Percentiles rank a stretch among this genome's conserved stretches.
Conservation (phyloP, 2,113 vertebrate species). For the Dendrocopos noguchii region DNA sequence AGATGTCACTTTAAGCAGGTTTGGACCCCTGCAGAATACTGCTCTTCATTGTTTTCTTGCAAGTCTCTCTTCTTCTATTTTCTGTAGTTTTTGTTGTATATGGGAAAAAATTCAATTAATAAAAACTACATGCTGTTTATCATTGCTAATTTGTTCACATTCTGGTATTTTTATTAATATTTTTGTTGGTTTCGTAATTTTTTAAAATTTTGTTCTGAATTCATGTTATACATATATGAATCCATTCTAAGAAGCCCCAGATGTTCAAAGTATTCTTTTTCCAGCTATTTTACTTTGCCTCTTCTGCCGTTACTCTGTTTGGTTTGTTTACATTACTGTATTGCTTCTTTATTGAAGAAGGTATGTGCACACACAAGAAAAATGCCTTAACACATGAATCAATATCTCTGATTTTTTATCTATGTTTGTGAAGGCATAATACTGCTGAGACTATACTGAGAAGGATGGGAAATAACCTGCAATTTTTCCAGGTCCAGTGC, state of each 20-base stretch:
- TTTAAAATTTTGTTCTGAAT: neutral
- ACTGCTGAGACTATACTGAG: neutral
- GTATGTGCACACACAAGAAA: neutral
- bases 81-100: fast-evolving
- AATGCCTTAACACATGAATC: neutral
- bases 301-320: neutral
- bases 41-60: neutral
- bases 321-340: neutral
- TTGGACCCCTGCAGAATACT: neutral
- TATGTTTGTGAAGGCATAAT: neutral
- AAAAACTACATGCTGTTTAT: neutral
- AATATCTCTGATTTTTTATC: neutral
- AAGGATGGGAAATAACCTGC: neutral
- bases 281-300: neutral
- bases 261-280: neutral
- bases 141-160: neutral
- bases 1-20: fast-evolving
- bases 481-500: neutral
- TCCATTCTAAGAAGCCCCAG: neutral
- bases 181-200: neutral
- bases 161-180: neutral
- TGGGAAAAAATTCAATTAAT: fast-evolving
- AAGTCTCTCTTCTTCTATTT: neutral
- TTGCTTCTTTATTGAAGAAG: neutral
- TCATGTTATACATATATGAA: fast-evolving